These are phyloP conservation scores for Tortrix viridana DNA, from an alignment of 2,888 invertebrate species.

Conservation along the genomic window DNA sequence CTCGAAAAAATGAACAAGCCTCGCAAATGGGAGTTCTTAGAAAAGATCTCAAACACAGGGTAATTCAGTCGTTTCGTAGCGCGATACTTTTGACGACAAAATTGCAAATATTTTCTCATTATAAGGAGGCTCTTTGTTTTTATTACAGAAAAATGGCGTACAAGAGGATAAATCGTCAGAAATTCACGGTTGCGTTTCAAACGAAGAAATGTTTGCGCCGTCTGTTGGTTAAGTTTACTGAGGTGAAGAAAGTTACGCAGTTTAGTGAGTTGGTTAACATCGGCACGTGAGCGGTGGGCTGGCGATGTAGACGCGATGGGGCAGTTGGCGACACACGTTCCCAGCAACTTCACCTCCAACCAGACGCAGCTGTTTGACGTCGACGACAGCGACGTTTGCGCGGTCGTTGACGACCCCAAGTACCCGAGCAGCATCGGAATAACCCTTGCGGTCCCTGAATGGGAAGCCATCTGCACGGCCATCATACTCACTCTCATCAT, in stretches of 20 bases:
- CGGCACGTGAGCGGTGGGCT: constrained; percentile 56
- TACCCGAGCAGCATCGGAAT: constrained; percentile 89
- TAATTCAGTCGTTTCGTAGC: constrained; percentile 49
- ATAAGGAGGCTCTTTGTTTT: constrained; percentile 51
- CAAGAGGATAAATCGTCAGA: constrained; percentile 55
- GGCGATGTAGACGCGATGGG: constrained; percentile 73
- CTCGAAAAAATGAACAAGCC: constrained; percentile 65
- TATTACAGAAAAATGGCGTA: constrained; percentile 70
- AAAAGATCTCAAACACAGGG: constrained; percentile 62
- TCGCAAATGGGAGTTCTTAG: constrained; percentile 63
- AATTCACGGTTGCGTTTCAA: constrained; percentile 50
- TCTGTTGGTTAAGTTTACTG: constrained; percentile 49
- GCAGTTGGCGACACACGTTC: constrained; percentile 66
- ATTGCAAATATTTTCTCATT: constrained; percentile 44
- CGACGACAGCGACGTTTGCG: constrained; percentile 74
- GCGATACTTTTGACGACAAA: constrained; percentile 37
- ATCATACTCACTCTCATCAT: constrained; percentile 93
- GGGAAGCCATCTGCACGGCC: constrained; percentile 93
- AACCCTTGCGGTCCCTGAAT: constrained; percentile 90
- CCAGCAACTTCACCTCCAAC: constrained; percentile 65
- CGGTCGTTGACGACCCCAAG: constrained; percentile 73
- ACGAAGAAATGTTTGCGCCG: constrained; percentile 53
- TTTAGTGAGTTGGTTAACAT: constrained; percentile 48
- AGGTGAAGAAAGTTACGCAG: constrained; percentile 47
- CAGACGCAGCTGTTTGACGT: constrained; percentile 61